phyloP scores from a whole-genome alignment of 2,113 vertebrate genomes.

The Varanus komodoensis region DNA sequence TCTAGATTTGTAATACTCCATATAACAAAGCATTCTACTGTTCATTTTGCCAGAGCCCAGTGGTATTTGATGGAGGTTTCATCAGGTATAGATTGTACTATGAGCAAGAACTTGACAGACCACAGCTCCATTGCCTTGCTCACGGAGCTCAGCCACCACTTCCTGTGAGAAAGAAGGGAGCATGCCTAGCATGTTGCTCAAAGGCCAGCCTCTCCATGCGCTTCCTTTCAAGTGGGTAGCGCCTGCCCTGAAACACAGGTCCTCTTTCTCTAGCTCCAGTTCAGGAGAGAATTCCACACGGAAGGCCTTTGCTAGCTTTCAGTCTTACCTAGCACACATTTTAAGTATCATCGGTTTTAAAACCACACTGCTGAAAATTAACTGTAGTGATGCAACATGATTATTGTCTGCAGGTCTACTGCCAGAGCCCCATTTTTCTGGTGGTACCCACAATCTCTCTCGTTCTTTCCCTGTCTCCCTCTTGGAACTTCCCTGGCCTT shows the following conservation, averaged over 20 bases:
- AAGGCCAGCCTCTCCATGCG: neutral
- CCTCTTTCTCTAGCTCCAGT: neutral
- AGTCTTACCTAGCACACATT: neutral
- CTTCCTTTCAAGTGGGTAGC: neutral
- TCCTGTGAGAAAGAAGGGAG: neutral
- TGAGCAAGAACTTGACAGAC: neutral
- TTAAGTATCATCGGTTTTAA: neutral
- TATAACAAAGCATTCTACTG: too few species aligned
- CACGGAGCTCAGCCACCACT: neutral
- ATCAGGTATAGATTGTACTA: too few species aligned
- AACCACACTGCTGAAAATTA: neutral
- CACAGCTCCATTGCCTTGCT: neutral
- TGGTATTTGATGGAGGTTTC: too few species aligned
- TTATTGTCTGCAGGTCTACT: too few species aligned
- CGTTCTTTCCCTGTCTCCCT: too few species aligned
- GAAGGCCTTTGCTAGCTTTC: neutral
- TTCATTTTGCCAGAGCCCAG: too few species aligned
- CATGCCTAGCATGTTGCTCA: constrained; percentile 19
- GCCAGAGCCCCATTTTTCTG: neutral
- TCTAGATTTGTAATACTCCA: too few species aligned
- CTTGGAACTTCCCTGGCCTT: neutral
- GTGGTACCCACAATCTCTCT: neutral
- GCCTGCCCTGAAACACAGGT: neutral
- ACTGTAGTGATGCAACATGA: neutral
- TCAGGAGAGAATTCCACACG: neutral